Conservation (phyloP, 1,140 invertebrate species). For the Charaxes varanes region DNA sequence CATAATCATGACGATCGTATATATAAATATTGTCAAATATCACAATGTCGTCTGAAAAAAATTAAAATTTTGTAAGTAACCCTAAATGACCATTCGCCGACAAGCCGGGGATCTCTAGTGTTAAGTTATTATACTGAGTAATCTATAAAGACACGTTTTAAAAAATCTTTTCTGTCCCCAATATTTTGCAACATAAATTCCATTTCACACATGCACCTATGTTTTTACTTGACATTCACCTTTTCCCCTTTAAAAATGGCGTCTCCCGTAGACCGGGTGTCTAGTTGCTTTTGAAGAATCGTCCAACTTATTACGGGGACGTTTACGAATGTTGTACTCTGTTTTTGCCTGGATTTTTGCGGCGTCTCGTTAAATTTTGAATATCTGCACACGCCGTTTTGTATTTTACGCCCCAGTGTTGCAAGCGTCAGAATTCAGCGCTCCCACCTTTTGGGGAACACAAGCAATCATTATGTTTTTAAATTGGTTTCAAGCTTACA, state of each 20-base stretch:
- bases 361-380: slow-evolving; percentile 30
- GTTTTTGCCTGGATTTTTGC: slow-evolving; percentile 38
- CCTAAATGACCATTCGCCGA: too few species aligned
- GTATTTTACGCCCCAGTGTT: slow-evolving; percentile 8
- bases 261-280: slow-evolving; percentile 25
- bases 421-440: slow-evolving; percentile 6
- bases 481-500: slow-evolving; percentile 20
- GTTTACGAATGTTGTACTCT: slow-evolving; percentile 34
- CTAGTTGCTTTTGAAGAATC: slow-evolving; percentile 38
- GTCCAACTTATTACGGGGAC: slow-evolving; percentile 41
- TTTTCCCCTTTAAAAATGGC: slow-evolving; percentile 29
- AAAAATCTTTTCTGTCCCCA: too few species aligned
- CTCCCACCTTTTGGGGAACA: slow-evolving; percentile 1
- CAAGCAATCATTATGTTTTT: slow-evolving; percentile 24
- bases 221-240: slow-evolving; percentile 17
- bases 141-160: too few species aligned
- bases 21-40: too few species aligned
- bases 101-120: too few species aligned
- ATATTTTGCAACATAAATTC: too few species aligned
- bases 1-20: too few species aligned
- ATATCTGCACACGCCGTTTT: slow-evolving; percentile 11
- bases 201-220: slow-evolving; percentile 16
- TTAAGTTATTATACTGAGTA: too few species aligned
- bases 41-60: too few species aligned
- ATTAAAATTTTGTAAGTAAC: too few species aligned